Evolutionary conservation across 2,113 vertebrate species (phyloP).

Genomic region (Chrysemys picta): DNA sequence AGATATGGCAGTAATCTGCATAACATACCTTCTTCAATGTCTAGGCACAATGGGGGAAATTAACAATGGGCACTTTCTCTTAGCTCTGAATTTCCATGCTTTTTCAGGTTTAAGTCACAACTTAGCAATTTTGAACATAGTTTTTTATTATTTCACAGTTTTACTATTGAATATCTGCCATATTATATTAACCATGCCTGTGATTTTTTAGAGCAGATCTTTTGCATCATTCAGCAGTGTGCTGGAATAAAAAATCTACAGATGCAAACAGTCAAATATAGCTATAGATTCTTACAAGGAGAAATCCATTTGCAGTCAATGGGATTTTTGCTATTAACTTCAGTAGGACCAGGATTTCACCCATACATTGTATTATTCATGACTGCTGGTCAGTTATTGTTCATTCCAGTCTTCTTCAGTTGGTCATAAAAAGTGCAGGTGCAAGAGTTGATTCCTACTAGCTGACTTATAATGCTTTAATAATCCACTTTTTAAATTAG

Average conservation of each 20-base stretch:
- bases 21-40: neutral
- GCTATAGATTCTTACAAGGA: neutral
- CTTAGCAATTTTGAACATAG: neutral
- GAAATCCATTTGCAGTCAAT: rapidly evolving
- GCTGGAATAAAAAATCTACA: neutral
- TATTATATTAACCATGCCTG: neutral
- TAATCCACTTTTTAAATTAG: slow-evolving; percentile 14
- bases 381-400: neutral
- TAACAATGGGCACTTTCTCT: neutral
- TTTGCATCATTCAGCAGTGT: neutral
- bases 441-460: neutral
- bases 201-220: neutral
- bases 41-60: neutral
- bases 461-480: neutral
- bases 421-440: neutral
- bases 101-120: neutral
- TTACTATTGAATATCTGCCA: neutral
- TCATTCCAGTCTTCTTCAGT: neutral
- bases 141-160: neutral
- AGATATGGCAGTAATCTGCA: neutral
- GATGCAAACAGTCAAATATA: rapidly evolving
- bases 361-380: neutral
- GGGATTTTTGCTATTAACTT: neutral
- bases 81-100: neutral
- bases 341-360: neutral